These are phyloP conservation scores for Cetoscarus ocellatus DNA, from an alignment of 2,797 vertebrate species.

Conservation along the genomic window DNA sequence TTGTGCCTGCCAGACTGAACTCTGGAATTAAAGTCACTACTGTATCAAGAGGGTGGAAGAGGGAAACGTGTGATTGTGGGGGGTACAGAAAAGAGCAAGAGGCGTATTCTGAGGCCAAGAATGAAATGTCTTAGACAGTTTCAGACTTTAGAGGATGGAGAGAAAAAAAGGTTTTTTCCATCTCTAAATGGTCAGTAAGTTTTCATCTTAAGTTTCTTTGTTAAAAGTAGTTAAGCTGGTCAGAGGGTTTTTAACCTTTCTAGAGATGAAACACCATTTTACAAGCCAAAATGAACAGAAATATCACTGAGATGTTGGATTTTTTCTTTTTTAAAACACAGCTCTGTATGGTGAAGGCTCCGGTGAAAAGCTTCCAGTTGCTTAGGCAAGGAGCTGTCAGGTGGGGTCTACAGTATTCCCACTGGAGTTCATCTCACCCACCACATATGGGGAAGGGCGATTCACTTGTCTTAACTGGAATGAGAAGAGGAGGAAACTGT, in stretches of 20 bases:
- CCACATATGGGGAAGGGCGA: conserved; percentile 67
- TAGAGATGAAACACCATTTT: conserved; percentile 34
- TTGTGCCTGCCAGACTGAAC: conserved; percentile 88
- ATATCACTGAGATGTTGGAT: conserved; percentile 33
- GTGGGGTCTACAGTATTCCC: conserved; percentile 84
- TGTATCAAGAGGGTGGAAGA: conserved; percentile 37
- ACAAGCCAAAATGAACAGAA: conserved; percentile 29
- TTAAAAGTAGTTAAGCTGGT: conserved; percentile 24
- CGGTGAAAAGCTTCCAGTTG: conserved; percentile 65
- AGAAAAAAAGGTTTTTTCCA: conserved; percentile 54
- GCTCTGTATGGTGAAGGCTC: conserved; percentile 47
- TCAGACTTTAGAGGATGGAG: conserved; percentile 40
- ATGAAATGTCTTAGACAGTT: conserved; percentile 35
- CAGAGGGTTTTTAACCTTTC: conserved; percentile 21
- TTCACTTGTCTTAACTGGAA: conserved; percentile 68
- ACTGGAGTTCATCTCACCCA: conserved; percentile 84
- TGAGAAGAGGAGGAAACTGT: conserved; percentile 47
- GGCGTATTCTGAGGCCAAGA: conserved; percentile 38
- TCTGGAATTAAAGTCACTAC: conserved; percentile 60
- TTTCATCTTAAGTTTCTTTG: conserved; percentile 39
- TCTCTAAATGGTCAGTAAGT: conserved; percentile 38
- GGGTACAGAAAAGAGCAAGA: conserved; percentile 16
- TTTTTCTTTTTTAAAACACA: conserved; percentile 43
- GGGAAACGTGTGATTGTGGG: conserved; percentile 24
- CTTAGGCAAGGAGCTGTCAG: conserved; percentile 78